These are phyloP conservation scores for Tethya wilhelma DNA, from an alignment of 37 sponge, comb jelly and placozoan species.

Conservation along the genomic window DNA sequence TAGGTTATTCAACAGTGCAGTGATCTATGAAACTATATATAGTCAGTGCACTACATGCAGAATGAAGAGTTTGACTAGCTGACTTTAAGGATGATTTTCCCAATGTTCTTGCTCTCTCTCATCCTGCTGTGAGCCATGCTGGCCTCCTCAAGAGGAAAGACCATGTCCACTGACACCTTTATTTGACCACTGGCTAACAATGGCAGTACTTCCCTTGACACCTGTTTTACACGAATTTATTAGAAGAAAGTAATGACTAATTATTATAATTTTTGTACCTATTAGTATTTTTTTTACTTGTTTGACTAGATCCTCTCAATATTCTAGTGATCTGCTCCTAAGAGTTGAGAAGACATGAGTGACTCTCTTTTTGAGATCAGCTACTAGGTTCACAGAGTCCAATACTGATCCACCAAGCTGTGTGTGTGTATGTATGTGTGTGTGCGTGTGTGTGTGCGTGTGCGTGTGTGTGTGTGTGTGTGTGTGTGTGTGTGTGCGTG, in stretches of 20 bases:
- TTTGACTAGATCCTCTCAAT: constrained; percentile 60
- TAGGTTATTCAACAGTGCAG: no score
- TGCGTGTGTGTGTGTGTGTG: not conserved
- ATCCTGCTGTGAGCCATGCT: constrained; percentile 75
- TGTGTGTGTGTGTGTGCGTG: not conserved
- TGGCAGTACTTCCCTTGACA: constrained; percentile 36
- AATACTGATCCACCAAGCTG: constrained; percentile 66
- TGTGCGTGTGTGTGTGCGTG: no score
- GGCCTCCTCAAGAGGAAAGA: constrained; percentile 49
- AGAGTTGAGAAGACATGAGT: constrained; percentile 70
- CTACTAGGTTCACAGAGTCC: constrained; percentile 47
- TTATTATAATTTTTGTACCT: not conserved
- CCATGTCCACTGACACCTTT: constrained; percentile 60
- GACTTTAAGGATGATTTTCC: constrained; percentile 69
- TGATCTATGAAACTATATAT: no score
- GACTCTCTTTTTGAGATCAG: constrained; percentile 69
- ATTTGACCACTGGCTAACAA: constrained; percentile 53
- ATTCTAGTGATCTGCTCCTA: constrained; percentile 68
- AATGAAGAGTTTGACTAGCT: no score
- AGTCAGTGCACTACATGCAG: no score
- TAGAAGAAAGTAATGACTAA: not conserved
- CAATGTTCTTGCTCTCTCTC: constrained; percentile 74
- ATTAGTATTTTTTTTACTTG: constrained; percentile 34
- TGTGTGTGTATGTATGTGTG: not conserved
- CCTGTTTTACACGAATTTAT: constrained; percentile 29